These are phyloP conservation scores for Otocyon megalotis DNA, from an alignment of 2,113 vertebrate genomes.

Conservation along the genomic window DNA sequence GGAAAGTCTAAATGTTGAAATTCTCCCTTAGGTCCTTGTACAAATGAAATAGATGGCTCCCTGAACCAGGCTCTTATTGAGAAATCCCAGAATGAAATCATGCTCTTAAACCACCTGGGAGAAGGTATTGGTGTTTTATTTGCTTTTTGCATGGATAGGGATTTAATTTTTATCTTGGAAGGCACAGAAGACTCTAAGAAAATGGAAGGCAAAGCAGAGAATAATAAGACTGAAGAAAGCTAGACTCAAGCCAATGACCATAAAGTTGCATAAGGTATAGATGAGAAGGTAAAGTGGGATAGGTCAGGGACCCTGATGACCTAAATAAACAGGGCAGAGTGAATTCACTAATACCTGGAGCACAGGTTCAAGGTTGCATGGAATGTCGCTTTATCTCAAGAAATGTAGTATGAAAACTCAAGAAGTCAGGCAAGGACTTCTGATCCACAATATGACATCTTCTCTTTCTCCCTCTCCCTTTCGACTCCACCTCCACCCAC, in stretches of 20 bases:
- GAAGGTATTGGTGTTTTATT: neutral
- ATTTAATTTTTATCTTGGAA: neutral
- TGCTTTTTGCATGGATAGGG: fast-evolving
- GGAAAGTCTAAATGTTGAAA: neutral
- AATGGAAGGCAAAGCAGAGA: neutral
- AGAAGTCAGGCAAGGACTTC: neutral
- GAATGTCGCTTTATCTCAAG: neutral
- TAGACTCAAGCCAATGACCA: neutral
- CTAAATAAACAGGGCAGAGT: fast-evolving
- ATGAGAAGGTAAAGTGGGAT: neutral
- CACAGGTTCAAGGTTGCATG: neutral
- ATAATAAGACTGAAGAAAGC: neutral
- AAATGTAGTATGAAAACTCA: neutral
- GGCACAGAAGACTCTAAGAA: neutral
- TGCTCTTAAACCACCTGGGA: too few relatives aligned
- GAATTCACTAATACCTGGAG: fast-evolving
- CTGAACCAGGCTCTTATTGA: neutral
- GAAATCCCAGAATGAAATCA: neutral
- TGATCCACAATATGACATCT: neutral
- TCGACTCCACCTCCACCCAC: fast-evolving
- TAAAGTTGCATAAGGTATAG: neutral
- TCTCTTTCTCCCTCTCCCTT: fast-evolving
- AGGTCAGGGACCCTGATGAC: neutral
- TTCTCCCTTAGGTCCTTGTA: neutral
- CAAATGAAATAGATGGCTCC: neutral